Percentiles rank a stretch among this genome's conserved stretches.
These are phyloP conservation scores for Callaeas wilsoni DNA, from an alignment of 2,113 vertebrate genomes.

Conservation along the genomic window DNA sequence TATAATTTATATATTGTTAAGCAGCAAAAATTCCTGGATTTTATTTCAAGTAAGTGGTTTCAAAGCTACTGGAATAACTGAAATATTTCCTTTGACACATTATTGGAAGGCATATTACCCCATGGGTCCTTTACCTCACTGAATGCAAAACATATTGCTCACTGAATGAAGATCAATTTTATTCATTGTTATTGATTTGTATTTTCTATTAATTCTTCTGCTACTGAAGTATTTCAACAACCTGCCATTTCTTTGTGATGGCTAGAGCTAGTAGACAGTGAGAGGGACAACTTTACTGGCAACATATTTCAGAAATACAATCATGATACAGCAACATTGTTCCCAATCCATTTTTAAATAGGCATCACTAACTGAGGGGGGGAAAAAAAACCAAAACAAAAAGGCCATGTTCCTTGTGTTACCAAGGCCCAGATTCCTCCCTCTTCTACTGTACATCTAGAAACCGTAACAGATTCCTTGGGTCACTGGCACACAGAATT, in stretches of 20 bases:
- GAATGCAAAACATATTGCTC: neutral
- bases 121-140: fast-evolving
- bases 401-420: neutral
- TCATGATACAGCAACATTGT: neutral
- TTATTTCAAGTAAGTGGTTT: neutral
- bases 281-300: neutral
- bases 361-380: neutral
- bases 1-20: neutral
- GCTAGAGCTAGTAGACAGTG: neutral
- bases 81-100: neutral
- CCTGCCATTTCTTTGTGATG: neutral
- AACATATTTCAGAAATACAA: neutral
- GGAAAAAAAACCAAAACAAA: no score
- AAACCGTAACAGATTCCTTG: neutral
- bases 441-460: neutral
- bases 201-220: neutral
- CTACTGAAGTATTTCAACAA: neutral
- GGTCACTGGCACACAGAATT: neutral
- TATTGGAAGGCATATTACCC: neutral
- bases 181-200: neutral
- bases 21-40: neutral
- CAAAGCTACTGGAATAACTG: neutral
- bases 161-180: neutral
- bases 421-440: neutral
- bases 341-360: neutral